Conservation (phyloP, 2,113 vertebrate genomes). For the Catharus minimus region DNA sequence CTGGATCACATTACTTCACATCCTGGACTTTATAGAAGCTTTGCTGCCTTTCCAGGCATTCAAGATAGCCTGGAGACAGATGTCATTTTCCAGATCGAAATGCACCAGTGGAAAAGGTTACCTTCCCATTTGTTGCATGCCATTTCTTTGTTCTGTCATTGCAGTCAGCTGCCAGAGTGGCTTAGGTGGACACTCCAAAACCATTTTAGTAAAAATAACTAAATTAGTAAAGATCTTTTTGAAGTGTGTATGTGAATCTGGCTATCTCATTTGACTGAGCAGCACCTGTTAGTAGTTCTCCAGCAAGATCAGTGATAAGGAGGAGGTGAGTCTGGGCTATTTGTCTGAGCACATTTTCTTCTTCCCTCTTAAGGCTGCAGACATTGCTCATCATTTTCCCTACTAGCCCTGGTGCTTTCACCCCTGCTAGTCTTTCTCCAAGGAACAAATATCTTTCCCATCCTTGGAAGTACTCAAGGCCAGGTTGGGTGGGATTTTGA, state of each 20-base stretch:
- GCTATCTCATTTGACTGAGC: neutral
- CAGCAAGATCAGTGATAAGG: neutral
- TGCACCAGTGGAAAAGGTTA: neutral
- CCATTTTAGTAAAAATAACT: neutral
- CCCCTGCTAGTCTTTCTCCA: neutral
- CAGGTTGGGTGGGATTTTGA: neutral
- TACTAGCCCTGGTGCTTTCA: neutral
- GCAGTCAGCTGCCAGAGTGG: neutral
- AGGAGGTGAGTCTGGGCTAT: neutral
- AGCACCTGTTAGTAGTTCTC: neutral
- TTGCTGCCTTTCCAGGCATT: neutral
- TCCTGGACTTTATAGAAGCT: neutral
- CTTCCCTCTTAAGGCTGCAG: neutral
- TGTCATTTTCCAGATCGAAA: neutral
- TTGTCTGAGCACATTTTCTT: neutral
- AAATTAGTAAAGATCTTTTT: neutral
- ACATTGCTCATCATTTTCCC: neutral
- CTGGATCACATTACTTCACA: neutral
- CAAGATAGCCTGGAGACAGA: neutral
- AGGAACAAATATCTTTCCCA: neutral
- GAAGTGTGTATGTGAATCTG: neutral
- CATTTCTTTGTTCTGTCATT: neutral
- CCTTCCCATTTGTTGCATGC: fast-evolving
- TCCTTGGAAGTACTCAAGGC: neutral
- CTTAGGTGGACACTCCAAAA: neutral